A percentile compares a stretch with the other conserved stretches of the same genome.
Conservation (phyloP, 2,888 invertebrate genomes). For the Ptycholaimellus sp. region DNA sequence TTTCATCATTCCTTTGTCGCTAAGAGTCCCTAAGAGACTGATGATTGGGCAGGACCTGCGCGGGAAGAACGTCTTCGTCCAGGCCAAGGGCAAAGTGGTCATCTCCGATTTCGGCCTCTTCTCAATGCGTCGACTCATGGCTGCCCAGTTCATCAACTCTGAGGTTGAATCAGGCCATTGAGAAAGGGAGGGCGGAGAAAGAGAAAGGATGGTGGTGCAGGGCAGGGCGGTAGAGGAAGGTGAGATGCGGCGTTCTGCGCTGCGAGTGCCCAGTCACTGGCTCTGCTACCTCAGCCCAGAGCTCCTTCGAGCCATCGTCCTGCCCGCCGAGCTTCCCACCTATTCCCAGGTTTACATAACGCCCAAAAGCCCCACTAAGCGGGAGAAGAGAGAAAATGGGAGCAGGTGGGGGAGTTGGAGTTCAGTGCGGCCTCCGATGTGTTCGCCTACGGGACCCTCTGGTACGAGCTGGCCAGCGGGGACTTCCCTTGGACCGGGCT, state of each 20-base stretch:
- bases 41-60: too few relatives aligned
- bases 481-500: slow-evolving; percentile 43
- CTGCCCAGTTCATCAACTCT: too few relatives aligned
- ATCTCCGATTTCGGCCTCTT: slow-evolving; percentile 94
- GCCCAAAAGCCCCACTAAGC: too few relatives aligned
- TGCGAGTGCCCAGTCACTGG: slow-evolving; percentile 86
- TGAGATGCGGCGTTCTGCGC: slow-evolving; percentile 10
- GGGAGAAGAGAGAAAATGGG: too few relatives aligned
- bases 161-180: not conserved
- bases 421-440: slow-evolving; percentile 79
- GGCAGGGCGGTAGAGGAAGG: not conserved
- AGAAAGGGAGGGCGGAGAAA: not conserved
- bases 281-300: slow-evolving; percentile 82
- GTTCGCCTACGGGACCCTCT: slow-evolving; percentile 91
- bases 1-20: too few relatives aligned
- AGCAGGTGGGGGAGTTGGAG: slow-evolving; percentile 65
- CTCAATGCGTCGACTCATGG: slow-evolving; percentile 76
- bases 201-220: not conserved
- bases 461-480: slow-evolving; percentile 85
- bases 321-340: too few relatives aligned
- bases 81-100: slow-evolving; percentile 69
- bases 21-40: too few relatives aligned
- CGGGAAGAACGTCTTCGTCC: slow-evolving; percentile 86
- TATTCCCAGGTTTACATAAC: too few relatives aligned
- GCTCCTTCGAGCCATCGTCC: too few relatives aligned